Conservation (phyloP, 2,113 vertebrate species). For the Tor tambroides region DNA sequence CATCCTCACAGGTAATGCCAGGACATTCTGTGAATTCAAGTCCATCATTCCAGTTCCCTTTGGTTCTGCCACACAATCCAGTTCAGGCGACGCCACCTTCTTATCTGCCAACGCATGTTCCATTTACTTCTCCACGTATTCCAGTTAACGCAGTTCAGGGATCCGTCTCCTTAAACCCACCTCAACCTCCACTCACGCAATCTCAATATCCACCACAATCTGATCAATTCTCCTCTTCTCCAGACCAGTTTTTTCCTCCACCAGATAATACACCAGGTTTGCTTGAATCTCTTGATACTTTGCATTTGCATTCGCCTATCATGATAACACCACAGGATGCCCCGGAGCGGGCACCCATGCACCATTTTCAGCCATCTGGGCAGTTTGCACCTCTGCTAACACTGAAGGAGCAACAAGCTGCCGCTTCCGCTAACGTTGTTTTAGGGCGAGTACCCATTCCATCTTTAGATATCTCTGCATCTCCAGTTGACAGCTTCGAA, state of each 20-base stretch:
- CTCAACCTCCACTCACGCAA: conserved; percentile 25
- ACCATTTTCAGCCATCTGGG: conserved; percentile 36
- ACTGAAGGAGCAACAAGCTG: conserved; percentile 46
- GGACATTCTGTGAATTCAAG: conserved; percentile 26
- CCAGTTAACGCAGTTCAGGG: conserved; percentile 27
- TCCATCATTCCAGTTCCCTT: conserved; percentile 28
- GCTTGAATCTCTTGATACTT: conserved; percentile 43
- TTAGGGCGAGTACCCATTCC: not conserved
- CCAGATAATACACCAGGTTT: conserved; percentile 51
- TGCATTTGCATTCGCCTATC: conserved; percentile 43
- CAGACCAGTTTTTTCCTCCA: conserved; percentile 41
- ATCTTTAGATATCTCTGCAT: conserved; percentile 14
- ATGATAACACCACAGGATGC: conserved; percentile 45
- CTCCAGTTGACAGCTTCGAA: conserved; percentile 37
- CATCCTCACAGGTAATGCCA: conserved; percentile 6
- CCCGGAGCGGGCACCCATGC: not conserved
- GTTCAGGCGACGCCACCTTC: conserved; percentile 16
- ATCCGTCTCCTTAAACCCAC: conserved; percentile 34
- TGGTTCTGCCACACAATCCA: conserved; percentile 15
- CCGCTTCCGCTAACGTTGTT: conserved; percentile 3
- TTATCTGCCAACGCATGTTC: conserved; percentile 33
- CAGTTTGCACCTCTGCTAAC: conserved; percentile 55
- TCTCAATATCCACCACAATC: conserved; percentile 36
- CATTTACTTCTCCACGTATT: conserved; percentile 29
- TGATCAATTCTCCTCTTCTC: conserved; percentile 43